phyloP scores from a whole-genome alignment of 1,140 invertebrate genomes.

The Tribolium castaneum region DNA sequence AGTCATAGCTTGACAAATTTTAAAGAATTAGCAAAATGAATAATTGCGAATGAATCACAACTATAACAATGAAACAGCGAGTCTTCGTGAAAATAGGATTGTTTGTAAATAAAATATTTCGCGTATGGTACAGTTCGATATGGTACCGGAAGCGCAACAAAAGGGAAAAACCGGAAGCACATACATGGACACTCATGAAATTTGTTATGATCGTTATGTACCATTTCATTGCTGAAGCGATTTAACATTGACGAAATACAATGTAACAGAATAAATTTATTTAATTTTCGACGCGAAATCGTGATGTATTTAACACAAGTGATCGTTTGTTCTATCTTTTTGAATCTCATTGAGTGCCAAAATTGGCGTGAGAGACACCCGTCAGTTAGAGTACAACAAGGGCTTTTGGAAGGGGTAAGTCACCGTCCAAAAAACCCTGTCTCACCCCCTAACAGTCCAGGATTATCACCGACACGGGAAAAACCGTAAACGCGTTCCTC shows the following conservation, averaged over 20 bases:
- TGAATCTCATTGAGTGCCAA: constrained; percentile 9
- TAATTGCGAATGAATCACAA: constrained; percentile 12
- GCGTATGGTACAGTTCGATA: constrained; percentile 1
- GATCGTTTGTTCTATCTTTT: constrained; percentile 8
- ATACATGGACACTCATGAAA: constrained; percentile 37
- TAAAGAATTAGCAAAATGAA: background rate
- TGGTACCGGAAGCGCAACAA: constrained; percentile 45
- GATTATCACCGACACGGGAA: constrained; percentile 25
- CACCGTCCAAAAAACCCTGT: background rate
- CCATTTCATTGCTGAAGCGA: constrained; percentile 22
- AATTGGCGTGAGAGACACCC: constrained; percentile 37
- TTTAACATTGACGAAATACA: constrained; percentile 38
- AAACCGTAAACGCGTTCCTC: constrained; percentile 46
- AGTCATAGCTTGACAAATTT: constrained; percentile 11
- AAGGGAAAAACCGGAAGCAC: constrained; percentile 42
- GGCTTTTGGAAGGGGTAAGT: constrained; percentile 45
- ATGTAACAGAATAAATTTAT: constrained; percentile 39
- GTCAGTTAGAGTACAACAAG: constrained; percentile 17
- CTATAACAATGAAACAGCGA: background rate
- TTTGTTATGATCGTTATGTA: constrained; percentile 40
- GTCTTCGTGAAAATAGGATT: background rate
- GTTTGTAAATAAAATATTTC: constrained; percentile 25
- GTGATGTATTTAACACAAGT: constrained; percentile 8
- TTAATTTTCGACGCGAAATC: constrained; percentile 18
- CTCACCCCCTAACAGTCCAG: background rate